Conservation (phyloP, 30 jellyfish, hydroid and myxozoan species). For the Pelagia noctiluca region DNA sequence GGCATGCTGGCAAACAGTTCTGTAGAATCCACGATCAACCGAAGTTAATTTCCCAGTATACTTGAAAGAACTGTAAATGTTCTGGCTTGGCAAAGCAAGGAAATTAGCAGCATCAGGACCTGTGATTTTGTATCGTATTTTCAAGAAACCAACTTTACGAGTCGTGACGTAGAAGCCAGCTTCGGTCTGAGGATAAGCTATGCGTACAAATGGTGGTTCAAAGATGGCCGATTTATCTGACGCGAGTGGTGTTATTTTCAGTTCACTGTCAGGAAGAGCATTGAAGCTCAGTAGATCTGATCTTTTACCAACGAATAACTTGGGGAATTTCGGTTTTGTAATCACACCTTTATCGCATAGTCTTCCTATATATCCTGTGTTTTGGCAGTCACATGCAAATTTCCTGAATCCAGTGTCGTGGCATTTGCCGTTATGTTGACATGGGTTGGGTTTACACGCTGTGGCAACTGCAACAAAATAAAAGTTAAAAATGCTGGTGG, state of each 20-base stretch:
- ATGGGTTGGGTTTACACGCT: slow-evolving; percentile 43
- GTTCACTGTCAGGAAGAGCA: slow-evolving; percentile 24
- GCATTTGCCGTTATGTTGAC: slow-evolving; percentile 32
- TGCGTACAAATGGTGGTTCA: slow-evolving; percentile 21
- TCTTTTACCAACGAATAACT: slow-evolving; percentile 3
- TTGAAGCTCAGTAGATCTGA: background rate
- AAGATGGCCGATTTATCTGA: background rate
- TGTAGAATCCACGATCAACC: background rate
- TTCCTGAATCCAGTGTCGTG: background rate
- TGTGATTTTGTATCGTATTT: background rate
- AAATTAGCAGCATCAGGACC: slow-evolving; percentile 36
- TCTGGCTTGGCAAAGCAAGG: background rate
- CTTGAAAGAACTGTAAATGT: background rate
- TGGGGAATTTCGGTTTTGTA: slow-evolving; percentile 15
- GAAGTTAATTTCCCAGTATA: background rate
- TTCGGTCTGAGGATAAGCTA: background rate
- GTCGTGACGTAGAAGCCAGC: slow-evolving; percentile 34
- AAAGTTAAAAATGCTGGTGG: background rate
- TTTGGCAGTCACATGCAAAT: slow-evolving; percentile 20
- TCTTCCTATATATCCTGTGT: slow-evolving; percentile 41
- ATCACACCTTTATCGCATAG: slow-evolving; percentile 29
- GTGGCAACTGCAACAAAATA: background rate
- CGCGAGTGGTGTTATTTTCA: slow-evolving; percentile 26
- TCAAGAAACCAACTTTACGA: slow-evolving; percentile 20
- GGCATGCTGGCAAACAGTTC: background rate